phyloP scores from a whole-genome alignment of 2,888 invertebrate genomes.

The Tetanocera ferruginea region DNA sequence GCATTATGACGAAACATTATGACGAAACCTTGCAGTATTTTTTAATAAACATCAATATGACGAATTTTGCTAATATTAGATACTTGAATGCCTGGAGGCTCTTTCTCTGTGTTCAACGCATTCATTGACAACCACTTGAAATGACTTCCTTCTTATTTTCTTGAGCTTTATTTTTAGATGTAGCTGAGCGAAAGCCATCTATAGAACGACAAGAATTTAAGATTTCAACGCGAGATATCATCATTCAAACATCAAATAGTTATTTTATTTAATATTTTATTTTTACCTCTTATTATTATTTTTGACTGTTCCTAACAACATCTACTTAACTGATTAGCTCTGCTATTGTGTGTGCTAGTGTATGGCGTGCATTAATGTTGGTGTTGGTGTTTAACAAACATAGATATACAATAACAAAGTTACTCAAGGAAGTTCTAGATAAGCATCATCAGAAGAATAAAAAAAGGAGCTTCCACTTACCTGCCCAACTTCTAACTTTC shows the following conservation, averaged over 20 bases:
- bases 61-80: too few relatives aligned
- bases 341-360: neutral
- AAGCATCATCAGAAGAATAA: neutral
- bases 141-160: too few relatives aligned
- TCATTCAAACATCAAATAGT: too few relatives aligned
- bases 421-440: neutral
- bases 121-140: too few relatives aligned
- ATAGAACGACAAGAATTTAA: neutral
- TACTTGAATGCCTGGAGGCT: too few relatives aligned
- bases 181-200: neutral
- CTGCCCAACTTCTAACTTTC: slow-evolving; percentile 82
- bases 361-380: neutral
- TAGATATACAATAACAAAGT: neutral
- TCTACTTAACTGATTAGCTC: neutral
- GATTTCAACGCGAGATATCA: neutral
- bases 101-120: too few relatives aligned
- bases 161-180: too few relatives aligned
- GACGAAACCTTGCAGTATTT: too few relatives aligned
- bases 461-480: slow-evolving; percentile 66
- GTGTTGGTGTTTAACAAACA: neutral
- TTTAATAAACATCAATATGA: too few relatives aligned
- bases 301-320: neutral
- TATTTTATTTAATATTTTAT: neutral
- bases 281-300: neutral
- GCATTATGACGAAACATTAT: too few relatives aligned